Evolutionary conservation across 2,888 invertebrate genomes (phyloP), one percentile per base, ranked within the genome.

Genomic region (Philereme transversata): DNA sequence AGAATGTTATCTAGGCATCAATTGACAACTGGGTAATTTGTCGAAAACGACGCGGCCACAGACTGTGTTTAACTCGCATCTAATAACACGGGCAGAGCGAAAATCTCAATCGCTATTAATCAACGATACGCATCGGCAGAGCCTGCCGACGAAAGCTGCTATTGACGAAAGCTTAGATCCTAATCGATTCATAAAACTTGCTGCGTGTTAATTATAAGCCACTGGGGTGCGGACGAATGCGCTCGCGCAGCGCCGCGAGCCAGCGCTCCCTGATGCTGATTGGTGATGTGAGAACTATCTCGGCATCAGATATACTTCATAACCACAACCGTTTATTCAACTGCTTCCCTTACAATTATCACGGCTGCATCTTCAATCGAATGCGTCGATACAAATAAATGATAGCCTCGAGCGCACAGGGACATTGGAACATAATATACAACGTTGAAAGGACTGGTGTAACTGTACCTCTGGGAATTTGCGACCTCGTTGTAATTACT

Each of bases 91-190:
- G 82, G 79, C 78, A 81, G 75, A 73, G 85, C 82, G 75, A 88
- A 90, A 91, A 90, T 88, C 90, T 90, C 89, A 87, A 90, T 89
- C 82, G 88, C 84, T 81, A 91, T 92, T 86, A 87, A 90, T 92
- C 90, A 91, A 79, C 79, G 90, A 90, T 90, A 91, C 82, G 72
- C 76, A 90, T 90, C 88, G 76, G 71, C 68, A 73, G 82, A 81
- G 81, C 78, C 74, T 77, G 78, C 81, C 77, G 86, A 86, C 84
- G 88, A 88, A 87, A 87, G 87, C 88, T 85, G 86, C 85, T 86
- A 92, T 91, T 90, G 92, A 92, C 87, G 90, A 92, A 92, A 92
- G 92, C 91, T 91, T 90, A 91, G 92, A 92, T 92, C 81, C 83
- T 90, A 92, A 92, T 92, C 92, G 88, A 87, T 90, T 91, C 88